A percentile compares a stretch with the other conserved stretches of the same genome.
These are phyloP conservation scores for Balaeniceps rex DNA, from an alignment of 2,113 vertebrate genomes.

Conservation along the genomic window DNA sequence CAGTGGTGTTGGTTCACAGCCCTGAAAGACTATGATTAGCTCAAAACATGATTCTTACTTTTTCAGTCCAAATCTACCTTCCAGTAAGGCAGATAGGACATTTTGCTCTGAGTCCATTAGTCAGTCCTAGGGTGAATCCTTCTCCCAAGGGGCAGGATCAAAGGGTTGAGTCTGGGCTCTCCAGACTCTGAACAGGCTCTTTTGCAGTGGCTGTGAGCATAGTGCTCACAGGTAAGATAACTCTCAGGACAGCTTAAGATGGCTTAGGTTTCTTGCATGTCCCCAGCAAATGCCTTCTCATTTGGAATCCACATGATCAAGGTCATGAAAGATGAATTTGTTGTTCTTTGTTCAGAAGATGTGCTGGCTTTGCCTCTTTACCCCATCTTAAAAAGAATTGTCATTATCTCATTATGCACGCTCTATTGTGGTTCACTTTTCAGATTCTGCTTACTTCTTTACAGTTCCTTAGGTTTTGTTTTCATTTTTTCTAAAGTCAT, in stretches of 20 bases:
- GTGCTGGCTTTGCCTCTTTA: not conserved
- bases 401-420: not conserved
- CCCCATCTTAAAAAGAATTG: not conserved
- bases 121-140: not conserved
- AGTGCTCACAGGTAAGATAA: not conserved
- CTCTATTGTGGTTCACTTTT: not conserved
- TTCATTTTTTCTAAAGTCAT: constrained; percentile 10
- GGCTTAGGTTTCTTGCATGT: not conserved
- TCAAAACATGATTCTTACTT: not conserved
- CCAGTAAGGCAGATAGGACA: not conserved
- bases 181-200: not conserved
- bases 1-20: not conserved
- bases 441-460: constrained; percentile 1
- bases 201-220: not conserved
- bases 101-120: not conserved
- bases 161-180: not conserved
- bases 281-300: not conserved
- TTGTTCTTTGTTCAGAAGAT: not conserved
- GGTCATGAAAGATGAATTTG: not conserved
- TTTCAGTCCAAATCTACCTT: not conserved
- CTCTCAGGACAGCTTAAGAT: not conserved
- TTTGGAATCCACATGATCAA: not conserved
- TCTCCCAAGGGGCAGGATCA: not conserved
- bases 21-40: not conserved
- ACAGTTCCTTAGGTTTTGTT: not conserved